Evolutionary conservation across 2,113 vertebrate genomes (phyloP).

Genomic region (Scartelaos histophorus): DNA sequence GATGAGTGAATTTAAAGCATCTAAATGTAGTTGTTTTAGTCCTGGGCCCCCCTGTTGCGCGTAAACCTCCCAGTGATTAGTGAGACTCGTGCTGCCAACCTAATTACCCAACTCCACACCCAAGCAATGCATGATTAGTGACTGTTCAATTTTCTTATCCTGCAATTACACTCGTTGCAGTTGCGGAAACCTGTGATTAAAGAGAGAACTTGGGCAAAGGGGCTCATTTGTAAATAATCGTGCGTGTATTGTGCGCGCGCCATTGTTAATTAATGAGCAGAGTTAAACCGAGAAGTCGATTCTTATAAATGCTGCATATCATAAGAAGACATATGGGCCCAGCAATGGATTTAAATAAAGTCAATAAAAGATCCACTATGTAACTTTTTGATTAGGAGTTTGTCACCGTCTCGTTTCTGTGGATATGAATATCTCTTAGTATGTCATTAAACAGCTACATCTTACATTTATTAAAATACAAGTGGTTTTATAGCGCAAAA

Average conservation of each 20-base stretch:
- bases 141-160: slow-evolving; percentile 78
- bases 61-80: slow-evolving; percentile 80
- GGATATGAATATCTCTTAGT: too few species aligned
- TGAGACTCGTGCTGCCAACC: slow-evolving; percentile 73
- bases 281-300: too few species aligned
- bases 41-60: slow-evolving; percentile 69
- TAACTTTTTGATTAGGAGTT: too few species aligned
- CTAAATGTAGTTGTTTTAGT: slow-evolving; percentile 79
- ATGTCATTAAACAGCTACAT: too few species aligned
- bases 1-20: slow-evolving; percentile 58
- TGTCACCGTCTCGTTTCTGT: too few species aligned
- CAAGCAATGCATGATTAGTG: slow-evolving; percentile 75
- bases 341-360: too few species aligned
- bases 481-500: too few species aligned
- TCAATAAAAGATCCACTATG: too few species aligned
- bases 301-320: too few species aligned
- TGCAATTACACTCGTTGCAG: slow-evolving; percentile 80
- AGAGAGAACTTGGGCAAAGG: slow-evolving; percentile 53
- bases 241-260: not conserved
- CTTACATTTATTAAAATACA: too few species aligned
- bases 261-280: too few species aligned
- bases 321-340: too few species aligned
- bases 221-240: slow-evolving; percentile 16
- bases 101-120: slow-evolving; percentile 77
- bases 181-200: slow-evolving; percentile 76